Base-by-base conservation (phyloP, 2,888 invertebrate genomes). In the Tipula lateralis region DNA sequence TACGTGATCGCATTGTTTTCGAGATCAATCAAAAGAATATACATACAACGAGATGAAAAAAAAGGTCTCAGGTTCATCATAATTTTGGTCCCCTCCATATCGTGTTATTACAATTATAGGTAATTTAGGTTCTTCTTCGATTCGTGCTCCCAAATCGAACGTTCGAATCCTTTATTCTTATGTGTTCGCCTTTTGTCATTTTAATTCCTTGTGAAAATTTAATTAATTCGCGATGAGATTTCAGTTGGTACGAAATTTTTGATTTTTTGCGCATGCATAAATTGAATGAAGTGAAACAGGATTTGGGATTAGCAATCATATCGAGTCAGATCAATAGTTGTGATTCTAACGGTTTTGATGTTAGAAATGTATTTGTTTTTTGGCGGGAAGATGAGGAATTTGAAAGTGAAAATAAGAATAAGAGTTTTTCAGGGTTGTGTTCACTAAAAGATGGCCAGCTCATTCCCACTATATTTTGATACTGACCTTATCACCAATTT, bases 51-150 rank as follows among this genome's bases (percentile, higher is more conserved):
- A 36, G 9, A 44, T 4, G 16, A n/a, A 24, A 24, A 66, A 66
- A 66, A 66, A 66, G 66, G 66, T 66, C 66, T 66, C 66, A 66
- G 66, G 66, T 66, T 66, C 66, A 66, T 66, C 66, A 66, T 24
- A 66, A 66, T 24, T 19, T 12, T 39, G 32, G 0, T 24, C 66
- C 66, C 66, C 24, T 66, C 66, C 2, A 4, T n/a, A n/a, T n/a
- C n/a, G 24, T 66, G 24, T 66, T 66, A 66, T 19, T 66, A 66
- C 66, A 66, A 66, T 66, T 66, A 32, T 32, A 24, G 19, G 66
- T 66, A 24, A 24, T 66, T 66, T 66, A 66, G 19, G 2, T 66
- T 66, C 24, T 50, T 50, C 12, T 44, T 2, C 13, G 1, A 24
- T 24, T 66, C 24, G 66, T 24, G 24, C 24, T 66, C 24, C 24